Base-by-base conservation (phyloP, 2,797 vertebrate species). In the Gobionotothen gibberifrons region DNA sequence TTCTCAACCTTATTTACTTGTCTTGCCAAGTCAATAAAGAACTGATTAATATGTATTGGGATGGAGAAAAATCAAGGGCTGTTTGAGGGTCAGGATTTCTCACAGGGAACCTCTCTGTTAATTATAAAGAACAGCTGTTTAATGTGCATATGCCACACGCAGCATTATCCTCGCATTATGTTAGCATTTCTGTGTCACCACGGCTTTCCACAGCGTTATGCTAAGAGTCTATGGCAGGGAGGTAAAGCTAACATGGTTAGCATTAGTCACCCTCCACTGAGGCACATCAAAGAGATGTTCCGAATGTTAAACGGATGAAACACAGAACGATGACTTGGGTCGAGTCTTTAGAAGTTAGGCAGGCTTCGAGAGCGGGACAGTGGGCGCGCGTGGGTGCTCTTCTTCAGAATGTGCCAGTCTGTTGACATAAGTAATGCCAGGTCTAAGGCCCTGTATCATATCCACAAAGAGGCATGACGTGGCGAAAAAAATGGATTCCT, bases 241-340 rank as follows among this genome's bases (percentile, higher is more conserved):
- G 77, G 52, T 63, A 43, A 58, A 48, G 66, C 54, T 63, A 60
- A 82, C 59, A 54, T 26, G 55, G 70, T 60, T 68, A 43, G 74
- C 71, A 70, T 89, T 78, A 85, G 78, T 88, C 82, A 87, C 32
- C 62, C 49, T 40, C 44, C 69, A 62, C 26, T 52, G 61, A 61
- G 58, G 68, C 29, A 55, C 51, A 67, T 84, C 66, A 86, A 77
- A 85, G 64, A 42, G 68, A 69, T 32, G 67, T 26, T 61, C 68
- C 51, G 10, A 67, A 51, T 47, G 67, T 39, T 84, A 49, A 82
- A 72, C 10, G 54, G 69, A 77, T 74, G 66, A 76, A 74, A 59
- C 21, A 39, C 39, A 47, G 78, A 61, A 17, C 5, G 42, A 65
- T 48, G 67, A 69, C 53, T 71, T 1, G 21, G 52, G 47, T 72